Conservation (phyloP, 2,113 vertebrate species). For the Mus pahari region DNA sequence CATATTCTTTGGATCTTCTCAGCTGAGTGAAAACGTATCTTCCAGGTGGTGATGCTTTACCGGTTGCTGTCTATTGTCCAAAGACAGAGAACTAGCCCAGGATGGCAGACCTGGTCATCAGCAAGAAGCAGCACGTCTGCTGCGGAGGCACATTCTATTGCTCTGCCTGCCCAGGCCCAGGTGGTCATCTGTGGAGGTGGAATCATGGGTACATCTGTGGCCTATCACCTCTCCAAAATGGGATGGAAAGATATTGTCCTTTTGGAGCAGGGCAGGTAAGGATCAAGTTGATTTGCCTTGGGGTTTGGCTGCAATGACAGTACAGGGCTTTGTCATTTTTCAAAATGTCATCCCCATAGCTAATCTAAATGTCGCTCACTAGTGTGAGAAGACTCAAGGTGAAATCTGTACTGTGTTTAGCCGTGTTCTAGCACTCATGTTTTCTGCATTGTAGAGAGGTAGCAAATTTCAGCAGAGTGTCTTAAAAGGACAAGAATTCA, state of each 20-base stretch:
- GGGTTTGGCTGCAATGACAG: neutral
- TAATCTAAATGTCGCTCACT: neutral
- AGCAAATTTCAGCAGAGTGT: neutral
- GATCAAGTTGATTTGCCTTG: rapidly evolving
- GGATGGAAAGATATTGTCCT: constrained; percentile 96
- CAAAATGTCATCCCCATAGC: neutral
- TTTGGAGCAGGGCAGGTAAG: constrained; percentile 98
- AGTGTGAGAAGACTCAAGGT: neutral
- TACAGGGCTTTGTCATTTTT: neutral
- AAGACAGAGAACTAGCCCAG: constrained; percentile 77
- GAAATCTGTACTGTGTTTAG: neutral
- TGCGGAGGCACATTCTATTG: constrained; percentile 77
- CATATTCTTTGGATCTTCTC: neutral
- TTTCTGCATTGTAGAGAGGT: neutral
- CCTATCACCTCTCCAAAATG: constrained; percentile 96
- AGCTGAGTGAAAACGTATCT: constrained; percentile 13
- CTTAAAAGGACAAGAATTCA: neutral
- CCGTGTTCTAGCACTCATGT: neutral
- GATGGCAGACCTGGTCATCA: constrained; percentile 81
- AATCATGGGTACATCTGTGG: constrained; percentile 93
- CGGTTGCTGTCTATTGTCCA: constrained; percentile 84
- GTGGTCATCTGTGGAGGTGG: constrained; percentile 98
- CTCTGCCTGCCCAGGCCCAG: constrained; percentile 91
- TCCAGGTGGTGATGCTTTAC: constrained; percentile 87
- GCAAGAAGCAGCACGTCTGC: constrained; percentile 74